Conservation (phyloP, 2,113 vertebrate species). For the Telmatochromis brichardi region DNA sequence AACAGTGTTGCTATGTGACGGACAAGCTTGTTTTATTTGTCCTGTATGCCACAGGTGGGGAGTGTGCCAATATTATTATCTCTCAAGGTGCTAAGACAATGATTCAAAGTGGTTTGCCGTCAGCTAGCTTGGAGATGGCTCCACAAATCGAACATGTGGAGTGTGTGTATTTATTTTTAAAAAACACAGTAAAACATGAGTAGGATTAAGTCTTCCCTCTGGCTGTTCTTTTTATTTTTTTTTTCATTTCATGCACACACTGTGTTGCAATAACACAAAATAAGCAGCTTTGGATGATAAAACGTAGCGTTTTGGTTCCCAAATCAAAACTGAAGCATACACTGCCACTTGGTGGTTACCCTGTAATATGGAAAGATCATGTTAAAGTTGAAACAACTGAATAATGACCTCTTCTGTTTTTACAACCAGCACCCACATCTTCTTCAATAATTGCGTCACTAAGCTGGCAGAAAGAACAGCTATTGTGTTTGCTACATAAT, state of each 20-base stretch:
- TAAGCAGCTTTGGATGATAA: background rate
- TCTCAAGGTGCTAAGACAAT: background rate
- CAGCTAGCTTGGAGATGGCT: background rate
- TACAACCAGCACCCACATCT: background rate
- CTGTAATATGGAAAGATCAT: background rate
- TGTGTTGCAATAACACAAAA: background rate
- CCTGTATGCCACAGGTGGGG: background rate
- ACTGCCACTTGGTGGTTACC: constrained; percentile 41
- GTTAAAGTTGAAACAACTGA: background rate
- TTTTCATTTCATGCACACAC: background rate
- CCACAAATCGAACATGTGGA: background rate
- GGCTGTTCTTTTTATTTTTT: background rate
- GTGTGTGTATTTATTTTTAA: background rate
- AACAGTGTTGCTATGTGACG: background rate
- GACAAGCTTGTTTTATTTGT: background rate
- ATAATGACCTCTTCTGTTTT: background rate
- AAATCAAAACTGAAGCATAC: constrained; percentile 1
- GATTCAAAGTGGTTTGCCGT: background rate
- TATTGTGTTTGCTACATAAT: background rate
- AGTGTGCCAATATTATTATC: background rate
- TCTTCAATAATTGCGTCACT: background rate
- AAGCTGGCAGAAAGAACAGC: background rate
- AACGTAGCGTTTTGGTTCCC: background rate
- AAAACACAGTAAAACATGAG: background rate
- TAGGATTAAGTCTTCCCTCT: background rate